Evolutionary conservation across 2,113 vertebrate species (phyloP).

Genomic region (Scartelaos histophorus): DNA sequence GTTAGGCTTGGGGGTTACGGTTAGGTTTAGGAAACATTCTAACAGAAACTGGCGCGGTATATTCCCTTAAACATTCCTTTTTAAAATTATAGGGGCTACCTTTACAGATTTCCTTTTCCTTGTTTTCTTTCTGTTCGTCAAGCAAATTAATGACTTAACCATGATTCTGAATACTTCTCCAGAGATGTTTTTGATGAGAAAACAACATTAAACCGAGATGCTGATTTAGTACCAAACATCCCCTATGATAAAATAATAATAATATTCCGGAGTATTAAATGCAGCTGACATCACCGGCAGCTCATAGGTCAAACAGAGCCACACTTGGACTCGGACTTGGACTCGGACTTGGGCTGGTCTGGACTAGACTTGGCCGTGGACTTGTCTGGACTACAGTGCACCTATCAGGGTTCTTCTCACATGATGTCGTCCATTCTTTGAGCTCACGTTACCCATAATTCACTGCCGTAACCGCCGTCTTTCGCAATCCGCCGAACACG

Average conservation of each 20-base stretch:
- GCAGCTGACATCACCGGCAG: slow-evolving; percentile 30
- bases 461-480: slow-evolving; percentile 3
- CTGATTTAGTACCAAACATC: too few relatives aligned
- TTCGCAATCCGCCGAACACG: slow-evolving; percentile 14
- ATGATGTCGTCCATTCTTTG: slow-evolving; percentile 26
- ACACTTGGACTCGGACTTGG: too few relatives aligned
- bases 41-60: too few relatives aligned
- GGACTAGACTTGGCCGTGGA: neutral
- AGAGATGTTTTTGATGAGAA: neutral
- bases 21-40: too few relatives aligned
- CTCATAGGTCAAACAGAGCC: slow-evolving; percentile 1
- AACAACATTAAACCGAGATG: neutral
- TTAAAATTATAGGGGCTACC: too few relatives aligned
- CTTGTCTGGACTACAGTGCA: neutral
- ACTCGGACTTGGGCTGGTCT: too few relatives aligned
- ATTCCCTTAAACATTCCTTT: too few relatives aligned
- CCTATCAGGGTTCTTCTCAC: slow-evolving; percentile 12
- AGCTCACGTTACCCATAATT: slow-evolving; percentile 36
- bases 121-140: too few relatives aligned
- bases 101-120: too few relatives aligned
- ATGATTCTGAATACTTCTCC: neutral
- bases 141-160: too few relatives aligned
- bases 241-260: neutral
- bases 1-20: too few relatives aligned
- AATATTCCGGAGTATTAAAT: slow-evolving; percentile 16